A percentile compares a stretch with the other conserved stretches of the same genome.
Evolutionary conservation across 2,888 invertebrate species (phyloP).

Genomic region (Empis stercorea): DNA sequence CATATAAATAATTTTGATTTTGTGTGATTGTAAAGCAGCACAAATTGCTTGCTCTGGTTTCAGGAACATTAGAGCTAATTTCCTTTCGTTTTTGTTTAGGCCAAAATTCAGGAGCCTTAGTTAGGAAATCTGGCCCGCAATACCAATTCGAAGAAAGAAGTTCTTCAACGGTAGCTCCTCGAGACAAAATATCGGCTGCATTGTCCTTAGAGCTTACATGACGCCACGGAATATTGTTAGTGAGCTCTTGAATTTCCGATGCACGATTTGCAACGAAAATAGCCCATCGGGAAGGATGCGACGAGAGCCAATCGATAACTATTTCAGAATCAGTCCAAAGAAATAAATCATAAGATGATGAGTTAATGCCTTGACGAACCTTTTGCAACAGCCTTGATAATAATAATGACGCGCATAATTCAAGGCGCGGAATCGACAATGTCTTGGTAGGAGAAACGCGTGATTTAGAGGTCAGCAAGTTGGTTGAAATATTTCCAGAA

Average conservation of each 20-base stretch:
- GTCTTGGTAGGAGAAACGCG: background rate
- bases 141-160: background rate
- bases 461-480: background rate
- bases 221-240: constrained; percentile 13
- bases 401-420: background rate
- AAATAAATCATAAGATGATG: background rate
- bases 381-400: background rate
- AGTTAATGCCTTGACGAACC: background rate
- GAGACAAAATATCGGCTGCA: constrained; percentile 21
- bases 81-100: too few species aligned
- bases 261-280: constrained; percentile 12
- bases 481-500: background rate
- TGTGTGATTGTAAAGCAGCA: too few species aligned
- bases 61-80: background rate
- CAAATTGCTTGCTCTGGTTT: background rate
- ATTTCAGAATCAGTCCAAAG: constrained; percentile 3
- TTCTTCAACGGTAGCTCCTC: constrained; percentile 13
- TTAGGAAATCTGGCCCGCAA: constrained; percentile 3
- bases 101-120: background rate
- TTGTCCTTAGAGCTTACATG: constrained; percentile 19
- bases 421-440: background rate
- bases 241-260: background rate
- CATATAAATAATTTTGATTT: too few species aligned
- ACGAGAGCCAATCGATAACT: constrained; percentile 10
- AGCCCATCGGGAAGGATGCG: constrained; percentile 4